These are phyloP conservation scores for Hesperia comma DNA, from an alignment of 2,888 invertebrate genomes.

Conservation along the genomic window DNA sequence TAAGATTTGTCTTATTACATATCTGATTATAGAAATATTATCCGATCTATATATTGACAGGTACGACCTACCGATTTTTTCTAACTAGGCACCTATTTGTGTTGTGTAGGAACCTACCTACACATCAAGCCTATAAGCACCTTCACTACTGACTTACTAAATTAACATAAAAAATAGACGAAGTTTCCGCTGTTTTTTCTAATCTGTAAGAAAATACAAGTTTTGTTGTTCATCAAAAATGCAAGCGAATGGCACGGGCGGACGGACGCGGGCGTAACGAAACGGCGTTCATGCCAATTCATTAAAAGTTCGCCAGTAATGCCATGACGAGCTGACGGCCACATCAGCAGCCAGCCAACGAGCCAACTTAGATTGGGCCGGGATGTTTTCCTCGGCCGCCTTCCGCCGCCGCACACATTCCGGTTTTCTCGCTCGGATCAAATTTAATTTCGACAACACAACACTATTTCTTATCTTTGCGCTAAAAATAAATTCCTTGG, in stretches of 20 bases:
- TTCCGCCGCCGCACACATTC: too few relatives aligned
- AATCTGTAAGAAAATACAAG: slow-evolving; percentile 15
- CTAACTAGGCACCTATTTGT: too few relatives aligned
- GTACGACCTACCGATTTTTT: too few relatives aligned
- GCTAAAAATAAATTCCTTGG: too few relatives aligned
- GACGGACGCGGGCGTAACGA: slow-evolving; percentile 46
- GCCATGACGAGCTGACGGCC: slow-evolving; percentile 42
- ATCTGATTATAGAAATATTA: too few relatives aligned
- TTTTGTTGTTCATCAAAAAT: slow-evolving; percentile 29
- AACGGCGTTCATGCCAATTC: slow-evolving; percentile 61
- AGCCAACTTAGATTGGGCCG: slow-evolving; percentile 70
- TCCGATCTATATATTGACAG: too few relatives aligned
- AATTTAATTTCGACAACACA: slow-evolving; percentile 1
- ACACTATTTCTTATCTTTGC: background rate
- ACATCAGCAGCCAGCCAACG: slow-evolving; percentile 62
- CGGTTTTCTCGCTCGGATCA: background rate
- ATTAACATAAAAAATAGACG: background rate
- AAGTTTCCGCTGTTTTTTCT: background rate
- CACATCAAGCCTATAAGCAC: too few relatives aligned
- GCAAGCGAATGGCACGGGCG: slow-evolving; percentile 36
- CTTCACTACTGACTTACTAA: background rate
- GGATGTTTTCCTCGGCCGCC: slow-evolving; percentile 13
- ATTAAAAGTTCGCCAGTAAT: slow-evolving; percentile 72
- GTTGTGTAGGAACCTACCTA: too few relatives aligned
- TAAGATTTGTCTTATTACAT: too few relatives aligned